Evolutionary conservation across 2,113 vertebrate genomes (phyloP).

Genomic region (Protobothrops mucrosquamatus): DNA sequence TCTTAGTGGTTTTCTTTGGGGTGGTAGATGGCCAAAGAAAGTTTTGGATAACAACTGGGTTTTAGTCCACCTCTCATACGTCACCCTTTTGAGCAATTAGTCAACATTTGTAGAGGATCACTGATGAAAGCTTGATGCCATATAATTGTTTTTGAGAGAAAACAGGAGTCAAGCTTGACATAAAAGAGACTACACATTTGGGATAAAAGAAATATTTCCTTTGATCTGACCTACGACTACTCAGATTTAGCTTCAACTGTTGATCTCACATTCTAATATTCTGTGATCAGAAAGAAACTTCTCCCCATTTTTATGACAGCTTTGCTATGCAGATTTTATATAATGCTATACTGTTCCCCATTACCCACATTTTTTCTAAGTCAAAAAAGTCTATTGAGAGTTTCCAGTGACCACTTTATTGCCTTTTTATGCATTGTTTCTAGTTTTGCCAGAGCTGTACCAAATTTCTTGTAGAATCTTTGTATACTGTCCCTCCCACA

Average conservation of each 20-base stretch:
- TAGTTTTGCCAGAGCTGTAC: background rate
- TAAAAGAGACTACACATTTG: background rate
- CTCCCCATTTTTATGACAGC: background rate
- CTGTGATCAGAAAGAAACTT: background rate
- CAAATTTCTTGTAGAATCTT: background rate
- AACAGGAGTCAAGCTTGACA: background rate
- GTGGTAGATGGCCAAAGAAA: background rate
- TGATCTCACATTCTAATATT: background rate
- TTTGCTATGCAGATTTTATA: background rate
- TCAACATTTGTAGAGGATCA: background rate
- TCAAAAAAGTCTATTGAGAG: background rate
- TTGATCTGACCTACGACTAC: background rate
- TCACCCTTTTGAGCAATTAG: background rate
- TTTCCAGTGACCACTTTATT: background rate
- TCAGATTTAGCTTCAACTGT: background rate
- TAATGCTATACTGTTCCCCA: background rate
- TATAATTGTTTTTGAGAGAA: background rate
- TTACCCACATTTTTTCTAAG: background rate
- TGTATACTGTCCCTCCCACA: background rate
- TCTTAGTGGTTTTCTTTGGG: background rate
- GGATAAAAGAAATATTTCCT: background rate
- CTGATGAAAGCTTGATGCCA: background rate
- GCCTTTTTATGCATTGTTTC: background rate
- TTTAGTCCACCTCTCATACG: background rate
- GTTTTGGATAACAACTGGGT: background rate